These are phyloP conservation scores for Bradypodion pumilum DNA, from an alignment of 2,797 vertebrate genomes.

Conservation along the genomic window DNA sequence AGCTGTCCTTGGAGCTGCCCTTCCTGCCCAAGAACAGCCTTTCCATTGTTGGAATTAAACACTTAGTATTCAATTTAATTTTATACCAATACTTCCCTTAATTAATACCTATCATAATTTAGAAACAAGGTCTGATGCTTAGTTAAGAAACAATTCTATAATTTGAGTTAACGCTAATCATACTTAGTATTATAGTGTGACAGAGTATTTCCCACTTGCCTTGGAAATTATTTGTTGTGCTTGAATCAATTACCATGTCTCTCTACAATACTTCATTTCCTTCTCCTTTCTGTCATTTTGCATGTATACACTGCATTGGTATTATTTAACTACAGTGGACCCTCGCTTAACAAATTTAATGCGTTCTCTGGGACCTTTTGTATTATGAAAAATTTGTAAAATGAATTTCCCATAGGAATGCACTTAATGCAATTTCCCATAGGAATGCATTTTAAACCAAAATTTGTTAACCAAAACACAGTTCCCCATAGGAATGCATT, in stretches of 20 bases:
- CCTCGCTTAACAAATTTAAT: too few relatives aligned
- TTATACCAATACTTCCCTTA: background rate
- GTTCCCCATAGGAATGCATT: too few relatives aligned
- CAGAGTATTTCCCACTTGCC: background rate
- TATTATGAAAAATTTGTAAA: too few relatives aligned
- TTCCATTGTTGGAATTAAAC: background rate
- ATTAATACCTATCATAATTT: background rate
- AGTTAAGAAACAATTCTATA: background rate
- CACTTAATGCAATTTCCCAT: too few relatives aligned
- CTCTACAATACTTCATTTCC: background rate
- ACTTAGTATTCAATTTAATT: background rate
- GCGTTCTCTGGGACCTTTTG: too few relatives aligned
- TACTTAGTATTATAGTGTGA: background rate
- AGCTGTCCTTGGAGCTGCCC: background rate
- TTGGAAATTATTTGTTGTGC: background rate
- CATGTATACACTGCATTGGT: background rate
- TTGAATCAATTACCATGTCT: background rate
- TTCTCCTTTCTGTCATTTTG: background rate
- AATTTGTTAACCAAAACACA: too few relatives aligned
- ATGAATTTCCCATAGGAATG: too few relatives aligned
- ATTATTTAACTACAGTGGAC: background rate
- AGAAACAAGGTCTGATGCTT: background rate
- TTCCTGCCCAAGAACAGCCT: too few relatives aligned
- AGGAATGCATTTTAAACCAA: too few relatives aligned
- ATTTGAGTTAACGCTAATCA: background rate